Conservation (phyloP, 2,797 vertebrate species). For the Gymnodraco acuticeps region DNA sequence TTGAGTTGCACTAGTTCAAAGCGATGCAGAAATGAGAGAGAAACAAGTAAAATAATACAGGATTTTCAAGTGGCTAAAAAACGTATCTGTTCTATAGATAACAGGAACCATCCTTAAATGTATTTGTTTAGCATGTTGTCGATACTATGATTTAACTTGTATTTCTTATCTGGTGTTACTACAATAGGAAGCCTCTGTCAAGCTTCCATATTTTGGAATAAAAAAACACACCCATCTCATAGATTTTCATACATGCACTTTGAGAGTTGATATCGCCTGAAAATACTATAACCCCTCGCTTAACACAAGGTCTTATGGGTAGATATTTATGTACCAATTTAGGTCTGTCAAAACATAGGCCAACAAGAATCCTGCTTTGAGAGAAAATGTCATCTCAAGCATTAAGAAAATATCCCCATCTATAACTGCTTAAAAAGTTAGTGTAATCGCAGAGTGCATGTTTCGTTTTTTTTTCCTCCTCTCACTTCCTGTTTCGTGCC, state of each 20-base stretch:
- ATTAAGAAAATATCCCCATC: conserved; percentile 26
- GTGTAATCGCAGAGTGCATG: conserved; percentile 20
- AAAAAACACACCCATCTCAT: not conserved
- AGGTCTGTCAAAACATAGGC: conserved; percentile 9
- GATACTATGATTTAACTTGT: not conserved
- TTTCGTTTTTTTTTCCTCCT: conserved; percentile 42
- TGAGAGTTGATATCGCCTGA: not conserved
- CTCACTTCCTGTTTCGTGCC: conserved; percentile 75
- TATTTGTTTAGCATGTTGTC: not conserved
- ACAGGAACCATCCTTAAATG: conserved; percentile 1
- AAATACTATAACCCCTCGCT: conserved; percentile 26
- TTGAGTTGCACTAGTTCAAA: conserved; percentile 64
- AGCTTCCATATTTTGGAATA: not conserved
- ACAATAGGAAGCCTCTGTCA: not conserved
- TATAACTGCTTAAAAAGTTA: conserved; percentile 47
- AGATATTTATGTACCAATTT: conserved; percentile 29
- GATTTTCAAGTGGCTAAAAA: conserved; percentile 10
- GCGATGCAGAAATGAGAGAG: conserved; percentile 49
- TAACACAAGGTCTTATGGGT: conserved; percentile 21
- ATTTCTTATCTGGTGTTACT: not conserved
- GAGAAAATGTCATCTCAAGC: conserved; percentile 13
- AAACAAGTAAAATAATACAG: conserved; percentile 35
- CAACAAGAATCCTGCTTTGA: conserved; percentile 14
- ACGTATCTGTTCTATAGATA: conserved; percentile 1
- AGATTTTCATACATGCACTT: not conserved